A percentile compares a stretch with the other conserved stretches of the same genome.
Evolutionary conservation across 2,888 invertebrate species (phyloP).

Genomic region (Tenodera sinensis): DNA sequence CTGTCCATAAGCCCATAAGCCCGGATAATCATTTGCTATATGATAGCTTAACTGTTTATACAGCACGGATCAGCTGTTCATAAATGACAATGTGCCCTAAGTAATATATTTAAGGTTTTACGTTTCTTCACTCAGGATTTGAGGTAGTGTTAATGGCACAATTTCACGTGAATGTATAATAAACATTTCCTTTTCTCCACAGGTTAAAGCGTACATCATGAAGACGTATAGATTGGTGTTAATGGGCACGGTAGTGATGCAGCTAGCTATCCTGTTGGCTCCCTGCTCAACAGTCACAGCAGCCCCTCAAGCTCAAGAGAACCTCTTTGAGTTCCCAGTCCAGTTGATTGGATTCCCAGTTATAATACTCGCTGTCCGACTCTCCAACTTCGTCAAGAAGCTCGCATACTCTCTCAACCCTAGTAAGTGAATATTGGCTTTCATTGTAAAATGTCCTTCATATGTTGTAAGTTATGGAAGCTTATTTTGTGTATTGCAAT

Average conservation of each 20-base stretch:
- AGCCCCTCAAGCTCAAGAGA: slow-evolving; percentile 21
- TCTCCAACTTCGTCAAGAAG: slow-evolving; percentile 80
- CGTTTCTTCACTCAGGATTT: too few relatives aligned
- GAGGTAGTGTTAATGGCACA: too few relatives aligned
- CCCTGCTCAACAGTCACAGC: neutral
- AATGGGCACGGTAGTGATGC: neutral
- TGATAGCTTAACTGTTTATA: too few relatives aligned
- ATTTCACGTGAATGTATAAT: too few relatives aligned
- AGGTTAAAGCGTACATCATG: neutral
- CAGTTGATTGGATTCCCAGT: slow-evolving; percentile 81
- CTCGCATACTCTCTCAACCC: slow-evolving; percentile 77
- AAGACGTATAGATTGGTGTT: neutral
- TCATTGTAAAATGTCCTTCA: too few relatives aligned
- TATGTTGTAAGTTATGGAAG: neutral
- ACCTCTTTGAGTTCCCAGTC: slow-evolving; percentile 71
- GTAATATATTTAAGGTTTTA: too few relatives aligned
- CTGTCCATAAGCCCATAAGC: too few relatives aligned
- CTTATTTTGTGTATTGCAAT: too few relatives aligned
- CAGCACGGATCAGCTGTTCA: too few relatives aligned
- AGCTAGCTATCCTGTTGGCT: neutral
- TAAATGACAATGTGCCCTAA: too few relatives aligned
- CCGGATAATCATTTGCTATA: too few relatives aligned
- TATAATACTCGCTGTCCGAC: slow-evolving; percentile 71
- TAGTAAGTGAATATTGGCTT: slow-evolving; percentile 53
- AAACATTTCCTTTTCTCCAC: neutral